Base-by-base conservation (phyloP, 1,140 invertebrate species). In the Drosophila pseudoobscura region DNA sequence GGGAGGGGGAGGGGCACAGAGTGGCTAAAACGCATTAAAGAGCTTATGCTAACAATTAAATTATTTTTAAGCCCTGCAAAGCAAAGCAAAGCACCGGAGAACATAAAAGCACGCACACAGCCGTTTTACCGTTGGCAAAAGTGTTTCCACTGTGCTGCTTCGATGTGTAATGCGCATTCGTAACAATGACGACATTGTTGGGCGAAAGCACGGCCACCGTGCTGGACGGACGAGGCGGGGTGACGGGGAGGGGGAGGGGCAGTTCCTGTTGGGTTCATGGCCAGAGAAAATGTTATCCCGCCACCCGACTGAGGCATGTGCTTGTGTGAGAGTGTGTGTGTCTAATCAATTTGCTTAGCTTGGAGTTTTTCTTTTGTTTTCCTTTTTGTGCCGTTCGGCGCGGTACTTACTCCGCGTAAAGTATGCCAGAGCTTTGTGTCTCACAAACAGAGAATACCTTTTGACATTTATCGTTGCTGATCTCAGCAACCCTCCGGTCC, bases 31-130 rank as follows among this genome's bases (percentile, higher is more conserved):
- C 49, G 50, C 69, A 80, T 85, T 85, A 85, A 85, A 87, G 77
- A 78, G 82, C 82, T 85, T 82, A 80, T 62, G 82, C 74, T 24
- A 87, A 87, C 82, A 85, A 85, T 85, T 85, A 80, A 85, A 85
- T 87, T 87, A 85, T 75, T 87, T 82, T 75, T 70, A 87, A 87
- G 80, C 75, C 69, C 63, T 54, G 69, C 56, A 59, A 66, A 56
- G 47, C 46, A 70, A 66, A 56, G 47, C 46, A 70, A 55, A 60
- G 63, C 41, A 61, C 64, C 69, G 75, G 56, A 56, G 59, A 52
- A 54, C 59, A 69, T 20, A 62, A 29, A 53, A 45, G 35, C 35
- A 3, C 52, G n/a, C 45, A 43, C 54, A 29, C 46, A 43, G 17
- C 17, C 29, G 29, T 50, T 55, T 41, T 39, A 17, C 17, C 46